Percentiles rank a stretch among this genome's conserved stretches.
These are phyloP conservation scores for Leptinotarsa peninsularis DNA, from an alignment of 2,888 invertebrate species.

Conservation along the genomic window DNA sequence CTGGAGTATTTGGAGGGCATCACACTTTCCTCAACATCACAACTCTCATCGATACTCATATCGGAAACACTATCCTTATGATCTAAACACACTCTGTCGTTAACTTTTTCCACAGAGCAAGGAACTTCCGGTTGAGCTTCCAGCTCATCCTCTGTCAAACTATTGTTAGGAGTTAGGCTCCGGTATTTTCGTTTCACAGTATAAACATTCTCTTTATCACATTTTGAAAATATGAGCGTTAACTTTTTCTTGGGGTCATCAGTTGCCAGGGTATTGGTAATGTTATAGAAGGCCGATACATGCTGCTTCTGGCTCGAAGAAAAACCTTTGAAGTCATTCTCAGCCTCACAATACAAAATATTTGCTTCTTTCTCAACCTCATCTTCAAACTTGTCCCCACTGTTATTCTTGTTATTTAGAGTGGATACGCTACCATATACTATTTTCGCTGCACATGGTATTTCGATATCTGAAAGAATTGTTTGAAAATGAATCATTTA, in stretches of 20 bases:
- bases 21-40: neutral
- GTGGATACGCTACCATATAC: constrained; percentile 19
- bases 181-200: constrained; percentile 49
- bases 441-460: constrained; percentile 32
- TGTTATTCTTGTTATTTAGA: constrained; percentile 1
- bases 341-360: neutral
- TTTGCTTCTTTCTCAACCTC: neutral
- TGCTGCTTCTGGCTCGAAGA: neutral
- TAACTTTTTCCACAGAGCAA: neutral
- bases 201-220: constrained; percentile 50
- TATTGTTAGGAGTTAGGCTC: constrained; percentile 43
- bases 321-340: constrained; percentile 17
- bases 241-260: constrained; percentile 42
- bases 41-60: neutral
- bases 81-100: neutral
- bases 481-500: no score
- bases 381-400: constrained; percentile 11
- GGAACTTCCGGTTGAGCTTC: neutral
- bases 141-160: constrained; percentile 11
- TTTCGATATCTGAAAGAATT: constrained; percentile 25
- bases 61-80: neutral
- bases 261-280: constrained; percentile 37
- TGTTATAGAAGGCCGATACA: constrained; percentile 34
- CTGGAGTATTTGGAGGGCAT: neutral
- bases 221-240: constrained; percentile 50